Percentiles rank a stretch among this genome's conserved stretches.
phyloP scores from a whole-genome alignment of 2,113 vertebrate species.

The Dascyllus trimaculatus region DNA sequence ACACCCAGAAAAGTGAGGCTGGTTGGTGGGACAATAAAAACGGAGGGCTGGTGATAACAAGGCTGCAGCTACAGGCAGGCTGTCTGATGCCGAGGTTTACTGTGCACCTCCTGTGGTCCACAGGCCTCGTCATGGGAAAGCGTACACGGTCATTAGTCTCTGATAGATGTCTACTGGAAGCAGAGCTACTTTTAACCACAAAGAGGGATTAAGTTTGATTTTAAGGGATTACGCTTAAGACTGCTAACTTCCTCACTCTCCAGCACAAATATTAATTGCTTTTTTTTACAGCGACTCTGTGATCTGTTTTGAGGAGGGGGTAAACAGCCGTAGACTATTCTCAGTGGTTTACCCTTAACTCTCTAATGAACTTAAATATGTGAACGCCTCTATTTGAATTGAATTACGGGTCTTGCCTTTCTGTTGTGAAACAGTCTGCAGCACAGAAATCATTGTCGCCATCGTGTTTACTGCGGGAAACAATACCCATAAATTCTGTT shows the following conservation, averaged over 20 bases:
- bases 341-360: constrained; percentile 36
- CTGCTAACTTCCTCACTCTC: constrained; percentile 50
- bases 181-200: constrained; percentile 50
- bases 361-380: constrained; percentile 26
- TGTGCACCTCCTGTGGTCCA: constrained; percentile 46
- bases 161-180: constrained; percentile 37
- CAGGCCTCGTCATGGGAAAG: constrained; percentile 46
- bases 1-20: constrained; percentile 38
- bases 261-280: constrained; percentile 43
- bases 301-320: constrained; percentile 29
- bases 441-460: constrained; percentile 15
- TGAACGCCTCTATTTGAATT: constrained; percentile 22
- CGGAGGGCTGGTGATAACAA: constrained; percentile 49
- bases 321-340: constrained; percentile 51
- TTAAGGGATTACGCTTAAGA: constrained; percentile 54
- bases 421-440: constrained; percentile 64
- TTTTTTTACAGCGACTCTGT: constrained; percentile 36
- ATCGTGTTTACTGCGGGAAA: constrained; percentile 9
- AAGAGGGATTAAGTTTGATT: constrained; percentile 46
- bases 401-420: constrained; percentile 48
- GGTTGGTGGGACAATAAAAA: constrained; percentile 55
- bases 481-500: background rate
- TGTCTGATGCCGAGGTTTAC: constrained; percentile 55
- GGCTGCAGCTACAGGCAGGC: constrained; percentile 50
- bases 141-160: constrained; percentile 59